A percentile compares a stretch with the other conserved stretches of the same genome.
phyloP scores from a whole-genome alignment of 1,140 invertebrate genomes.

The Drosophila sproati region DNA sequence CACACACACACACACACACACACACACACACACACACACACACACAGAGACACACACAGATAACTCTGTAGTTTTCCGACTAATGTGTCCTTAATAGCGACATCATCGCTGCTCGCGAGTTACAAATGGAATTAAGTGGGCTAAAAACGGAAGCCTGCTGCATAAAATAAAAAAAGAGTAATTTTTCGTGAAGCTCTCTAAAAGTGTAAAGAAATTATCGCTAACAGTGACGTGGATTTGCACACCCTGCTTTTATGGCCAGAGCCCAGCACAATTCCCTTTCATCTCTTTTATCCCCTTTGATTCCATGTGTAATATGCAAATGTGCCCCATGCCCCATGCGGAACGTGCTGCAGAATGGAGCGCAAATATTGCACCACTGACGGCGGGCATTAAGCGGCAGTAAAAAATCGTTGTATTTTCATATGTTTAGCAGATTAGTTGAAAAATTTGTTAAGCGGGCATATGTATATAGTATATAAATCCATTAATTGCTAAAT shows the following conservation, averaged over 20 bases:
- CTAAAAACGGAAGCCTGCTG: conserved; percentile 59
- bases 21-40: too few species aligned
- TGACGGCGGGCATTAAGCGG: conserved; percentile 6
- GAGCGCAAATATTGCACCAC: too few species aligned
- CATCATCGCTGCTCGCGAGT: conserved; percentile 60
- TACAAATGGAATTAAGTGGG: conserved; percentile 74
- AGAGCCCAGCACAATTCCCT: conserved; percentile 7
- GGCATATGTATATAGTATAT: too few species aligned
- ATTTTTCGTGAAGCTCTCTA: conserved; percentile 32
- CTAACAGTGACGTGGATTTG: conserved; percentile 19
- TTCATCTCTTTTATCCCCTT: conserved; percentile 12
- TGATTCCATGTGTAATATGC: conserved; percentile 27
- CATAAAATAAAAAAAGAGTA: conserved; percentile 19
- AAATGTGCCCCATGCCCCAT: conserved; percentile 1
- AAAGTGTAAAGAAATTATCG: conserved; percentile 53
- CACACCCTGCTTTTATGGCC: conserved; percentile 14
- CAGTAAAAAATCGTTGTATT: too few species aligned
- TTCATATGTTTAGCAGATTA: too few species aligned
- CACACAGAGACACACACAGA: too few species aligned
- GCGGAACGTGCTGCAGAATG: too few species aligned
- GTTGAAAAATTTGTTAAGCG: too few species aligned
- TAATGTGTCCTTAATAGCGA: conserved; percentile 81
- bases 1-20: conserved; percentile 29
- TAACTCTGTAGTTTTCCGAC: conserved; percentile 73
- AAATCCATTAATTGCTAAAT: too few species aligned